These are phyloP conservation scores for Cylindroiulus punctatus DNA, from an alignment of 2,888 invertebrate genomes.

Conservation along the genomic window DNA sequence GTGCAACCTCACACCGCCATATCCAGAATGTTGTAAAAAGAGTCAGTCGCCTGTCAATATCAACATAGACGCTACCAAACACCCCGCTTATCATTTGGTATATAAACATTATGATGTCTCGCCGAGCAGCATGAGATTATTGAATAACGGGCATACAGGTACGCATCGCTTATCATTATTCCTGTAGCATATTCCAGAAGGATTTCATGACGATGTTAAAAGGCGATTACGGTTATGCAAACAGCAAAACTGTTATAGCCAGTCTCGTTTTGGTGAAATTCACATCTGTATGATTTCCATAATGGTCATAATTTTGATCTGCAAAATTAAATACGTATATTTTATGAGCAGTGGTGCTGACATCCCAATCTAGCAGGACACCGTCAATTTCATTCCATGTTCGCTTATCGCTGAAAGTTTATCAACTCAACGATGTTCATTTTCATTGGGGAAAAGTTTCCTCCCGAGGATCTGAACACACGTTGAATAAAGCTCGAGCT, in stretches of 20 bases:
- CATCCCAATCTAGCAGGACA: not conserved
- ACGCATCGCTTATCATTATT: too few species aligned
- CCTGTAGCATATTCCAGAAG: not conserved
- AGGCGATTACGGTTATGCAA: too few species aligned
- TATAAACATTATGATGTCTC: not conserved
- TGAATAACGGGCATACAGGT: slow-evolving; percentile 14
- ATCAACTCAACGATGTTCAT: not conserved
- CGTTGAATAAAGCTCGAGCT: not conserved
- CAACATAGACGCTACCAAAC: not conserved
- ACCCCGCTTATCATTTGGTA: not conserved
- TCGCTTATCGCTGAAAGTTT: not conserved
- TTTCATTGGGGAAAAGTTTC: slow-evolving; percentile 43
- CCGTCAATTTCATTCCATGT: not conserved
- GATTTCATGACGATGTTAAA: too few species aligned
- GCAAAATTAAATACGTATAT: too few species aligned
- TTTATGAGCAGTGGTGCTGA: not conserved
- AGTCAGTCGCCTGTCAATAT: slow-evolving; percentile 3
- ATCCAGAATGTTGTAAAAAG: not conserved
- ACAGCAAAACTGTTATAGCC: too few species aligned
- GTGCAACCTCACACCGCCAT: not conserved
- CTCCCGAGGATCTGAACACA: slow-evolving; percentile 17
- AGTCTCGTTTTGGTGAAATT: too few species aligned
- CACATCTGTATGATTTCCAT: too few species aligned
- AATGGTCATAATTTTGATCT: too few species aligned
- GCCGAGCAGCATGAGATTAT: not conserved